A percentile compares a stretch with the other conserved stretches of the same genome.
Evolutionary conservation across 2,888 invertebrate species (phyloP).

Genomic region (Eucriotettix oculatus): DNA sequence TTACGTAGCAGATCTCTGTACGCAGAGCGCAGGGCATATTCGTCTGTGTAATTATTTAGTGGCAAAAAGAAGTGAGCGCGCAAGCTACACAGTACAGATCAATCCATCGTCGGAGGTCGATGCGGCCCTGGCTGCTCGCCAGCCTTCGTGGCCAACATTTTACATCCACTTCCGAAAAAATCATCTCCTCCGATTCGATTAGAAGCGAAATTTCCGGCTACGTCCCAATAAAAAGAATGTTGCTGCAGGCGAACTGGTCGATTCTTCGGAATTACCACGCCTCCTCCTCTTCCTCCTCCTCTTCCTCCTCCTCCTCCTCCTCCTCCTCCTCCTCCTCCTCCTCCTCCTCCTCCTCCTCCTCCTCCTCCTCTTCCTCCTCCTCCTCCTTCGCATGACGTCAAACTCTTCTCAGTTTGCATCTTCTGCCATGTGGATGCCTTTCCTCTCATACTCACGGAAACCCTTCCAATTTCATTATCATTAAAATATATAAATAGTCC

Average conservation of each 20-base stretch:
- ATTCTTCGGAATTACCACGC: neutral
- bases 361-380: neutral
- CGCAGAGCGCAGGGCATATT: too few species aligned
- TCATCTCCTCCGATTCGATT: neutral
- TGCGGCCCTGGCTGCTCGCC: neutral
- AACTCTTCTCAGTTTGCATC: too few species aligned
- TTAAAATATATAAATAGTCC: too few species aligned
- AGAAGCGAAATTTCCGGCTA: slow-evolving; percentile 9
- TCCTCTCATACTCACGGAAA: too few species aligned
- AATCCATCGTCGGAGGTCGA: neutral
- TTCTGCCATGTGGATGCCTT: too few species aligned
- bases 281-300: slow-evolving; percentile 3
- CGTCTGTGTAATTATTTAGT: too few species aligned
- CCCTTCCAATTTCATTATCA: too few species aligned
- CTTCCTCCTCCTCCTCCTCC: neutral
- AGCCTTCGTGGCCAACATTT: neutral
- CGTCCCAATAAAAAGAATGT: neutral
- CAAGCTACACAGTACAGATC: neutral
- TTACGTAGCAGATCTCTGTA: too few species aligned
- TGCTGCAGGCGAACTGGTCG: too few species aligned
- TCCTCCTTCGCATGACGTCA: slow-evolving; percentile 17
- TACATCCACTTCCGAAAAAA: neutral
- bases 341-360: neutral
- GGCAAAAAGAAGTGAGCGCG: neutral
- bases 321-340: neutral